These are phyloP conservation scores for Pseudopipra pipra DNA, from an alignment of 2,113 vertebrate genomes.

Conservation along the genomic window DNA sequence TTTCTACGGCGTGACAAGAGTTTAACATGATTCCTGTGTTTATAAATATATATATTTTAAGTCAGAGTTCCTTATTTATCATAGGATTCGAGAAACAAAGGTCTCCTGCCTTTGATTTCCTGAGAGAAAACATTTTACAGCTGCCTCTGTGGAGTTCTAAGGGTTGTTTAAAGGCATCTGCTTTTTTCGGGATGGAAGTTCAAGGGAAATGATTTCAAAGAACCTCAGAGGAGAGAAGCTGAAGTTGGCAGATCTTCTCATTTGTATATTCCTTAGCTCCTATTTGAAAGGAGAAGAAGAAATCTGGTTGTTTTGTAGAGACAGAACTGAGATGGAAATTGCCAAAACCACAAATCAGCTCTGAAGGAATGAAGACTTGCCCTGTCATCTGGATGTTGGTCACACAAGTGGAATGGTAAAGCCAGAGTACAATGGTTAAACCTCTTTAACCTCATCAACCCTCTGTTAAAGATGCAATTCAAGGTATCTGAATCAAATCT, in stretches of 20 bases:
- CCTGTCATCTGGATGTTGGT: background rate
- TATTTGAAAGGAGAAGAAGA: conserved; percentile 1
- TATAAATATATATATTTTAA: background rate
- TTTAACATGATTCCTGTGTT: background rate
- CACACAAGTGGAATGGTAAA: background rate
- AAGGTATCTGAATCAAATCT: background rate
- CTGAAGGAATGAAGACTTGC: background rate
- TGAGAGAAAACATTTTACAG: conserved; percentile 50
- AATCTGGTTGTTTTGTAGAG: background rate
- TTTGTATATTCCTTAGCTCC: conserved; percentile 23
- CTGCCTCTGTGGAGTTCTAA: conserved; percentile 42
- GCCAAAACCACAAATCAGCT: background rate
- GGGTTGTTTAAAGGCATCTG: conserved; percentile 53
- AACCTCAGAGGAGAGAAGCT: background rate
- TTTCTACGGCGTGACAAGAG: background rate
- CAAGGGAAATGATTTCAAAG: conserved; percentile 66
- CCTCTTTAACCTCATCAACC: background rate
- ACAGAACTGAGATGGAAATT: background rate
- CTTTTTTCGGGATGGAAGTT: conserved; percentile 46
- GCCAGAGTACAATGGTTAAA: background rate
- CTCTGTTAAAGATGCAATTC: background rate
- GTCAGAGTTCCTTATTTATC: conserved; percentile 49
- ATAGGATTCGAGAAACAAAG: conserved; percentile 41
- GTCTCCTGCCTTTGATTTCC: conserved; percentile 51
- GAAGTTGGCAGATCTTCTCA: conserved; percentile 15